A percentile compares a stretch with the other conserved stretches of the same genome.
These are phyloP conservation scores for Anagrus nilaparvatae DNA, from an alignment of 1,140 invertebrate genomes.

Conservation along the genomic window DNA sequence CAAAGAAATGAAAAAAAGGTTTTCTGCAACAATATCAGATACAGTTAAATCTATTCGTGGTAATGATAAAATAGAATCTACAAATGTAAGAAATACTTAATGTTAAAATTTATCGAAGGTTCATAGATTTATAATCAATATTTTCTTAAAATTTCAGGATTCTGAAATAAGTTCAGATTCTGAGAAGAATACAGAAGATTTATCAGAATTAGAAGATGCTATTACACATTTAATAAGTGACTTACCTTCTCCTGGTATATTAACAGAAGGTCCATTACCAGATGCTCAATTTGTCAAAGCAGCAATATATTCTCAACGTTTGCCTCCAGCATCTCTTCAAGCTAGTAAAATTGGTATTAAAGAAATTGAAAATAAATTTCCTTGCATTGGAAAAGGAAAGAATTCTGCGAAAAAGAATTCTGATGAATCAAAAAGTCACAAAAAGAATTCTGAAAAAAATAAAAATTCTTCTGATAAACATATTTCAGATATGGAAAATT, in stretches of 20 bases:
- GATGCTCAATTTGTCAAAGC: conserved; percentile 34
- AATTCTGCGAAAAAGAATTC: not conserved
- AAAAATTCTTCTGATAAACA: conserved; percentile 2
- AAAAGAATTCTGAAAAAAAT: not conserved
- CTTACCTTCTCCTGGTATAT: conserved; percentile 40
- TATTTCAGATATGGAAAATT: conserved; percentile 10
- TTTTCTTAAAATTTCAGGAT: not conserved
- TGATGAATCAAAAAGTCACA: conserved; percentile 3
- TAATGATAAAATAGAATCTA: conserved; percentile 16
- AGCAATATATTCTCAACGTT: conserved; percentile 27
- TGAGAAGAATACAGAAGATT: conserved; percentile 49
- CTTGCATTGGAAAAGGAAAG: conserved; percentile 2
- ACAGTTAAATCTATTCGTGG: conserved; percentile 15
- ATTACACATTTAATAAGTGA: conserved; percentile 59
- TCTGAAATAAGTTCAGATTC: conserved; percentile 12
- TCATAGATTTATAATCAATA: too few species aligned
- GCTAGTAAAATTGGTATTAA: conserved; percentile 29
- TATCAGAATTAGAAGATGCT: conserved; percentile 51
- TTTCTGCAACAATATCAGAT: conserved; percentile 45
- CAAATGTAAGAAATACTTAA: conserved; percentile 19
- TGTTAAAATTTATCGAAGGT: conserved; percentile 5
- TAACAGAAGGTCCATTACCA: conserved; percentile 26
- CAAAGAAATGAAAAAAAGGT: conserved; percentile 61
- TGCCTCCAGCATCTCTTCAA: conserved; percentile 30
- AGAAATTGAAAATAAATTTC: conserved; percentile 17